Evolutionary conservation across 1,140 invertebrate species (phyloP), one percentile per base, ranked within the genome.

Genomic region (Rhopalosiphum maidis): DNA sequence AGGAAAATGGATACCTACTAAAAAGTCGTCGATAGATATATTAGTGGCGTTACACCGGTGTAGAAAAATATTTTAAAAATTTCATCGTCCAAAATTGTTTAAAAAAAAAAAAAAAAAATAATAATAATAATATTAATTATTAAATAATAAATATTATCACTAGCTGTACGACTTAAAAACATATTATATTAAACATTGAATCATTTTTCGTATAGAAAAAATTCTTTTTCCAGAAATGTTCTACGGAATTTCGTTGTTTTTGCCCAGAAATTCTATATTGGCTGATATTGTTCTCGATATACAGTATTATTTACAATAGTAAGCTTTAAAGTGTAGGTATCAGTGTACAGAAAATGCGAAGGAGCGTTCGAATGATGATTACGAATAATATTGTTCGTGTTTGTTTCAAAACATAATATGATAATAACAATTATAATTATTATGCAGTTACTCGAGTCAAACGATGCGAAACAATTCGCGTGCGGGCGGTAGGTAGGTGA

Each of bases 31-130:
- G 35, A 83, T 51, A 68, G 23, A 48, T 55, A 93, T 22, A 93
- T 30, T 23, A 93, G 46, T 41, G 7, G 48, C 22, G 22, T 82
- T 83, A 37, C n/a, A 51, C 30, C 11, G 30, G 46, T 37, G 82
- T 93, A 93, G 91, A 93, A 93, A 93, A 93, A 86, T 93, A 93
- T 93, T 54, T 55, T 30, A 35, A 54, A 85, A 85, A 54, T 85
- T 82, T 46, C 25, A 43, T 35, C 9, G 51, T 93, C 18, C 21
- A 54, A 54, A 37, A 83, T 92, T 83, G 30, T 51, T 23, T 37
- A 91, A 82, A 83, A 92, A 91, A 55, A 37, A 82, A 93, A 41
- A n/a, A 22, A 6, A 18, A 51, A 48, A 91, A 82, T 21, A 48
- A 35, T 37, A 83, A n/a, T n/a, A 85, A 35, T 85, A 85, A 83